phyloP scores from a whole-genome alignment of 2,888 invertebrate genomes.

The Eristalis tenax region DNA sequence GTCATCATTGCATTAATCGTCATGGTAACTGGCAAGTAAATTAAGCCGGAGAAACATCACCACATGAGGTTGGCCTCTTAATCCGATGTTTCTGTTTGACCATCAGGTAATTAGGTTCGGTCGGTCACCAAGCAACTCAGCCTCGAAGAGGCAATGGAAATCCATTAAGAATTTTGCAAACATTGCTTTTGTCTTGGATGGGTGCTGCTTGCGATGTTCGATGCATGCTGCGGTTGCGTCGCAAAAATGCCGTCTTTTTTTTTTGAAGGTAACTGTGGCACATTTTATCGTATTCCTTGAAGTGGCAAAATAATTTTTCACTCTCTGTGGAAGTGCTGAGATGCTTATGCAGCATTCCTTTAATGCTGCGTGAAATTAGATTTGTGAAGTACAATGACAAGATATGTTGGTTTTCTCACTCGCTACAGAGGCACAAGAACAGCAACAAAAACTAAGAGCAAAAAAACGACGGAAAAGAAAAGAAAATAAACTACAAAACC shows the following conservation, averaged over 20 bases:
- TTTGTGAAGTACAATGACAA: conserved; percentile 74
- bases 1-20: conserved; percentile 25
- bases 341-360: conserved; percentile 74
- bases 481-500: neutral
- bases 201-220: conserved; percentile 26
- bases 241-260: conserved; percentile 25
- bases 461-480: neutral
- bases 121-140: conserved; percentile 22
- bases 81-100: conserved; percentile 71
- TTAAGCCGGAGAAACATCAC: conserved; percentile 63
- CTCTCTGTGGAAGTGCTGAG: neutral
- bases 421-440: conserved; percentile 29
- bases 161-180: conserved; percentile 71
- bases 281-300: conserved; percentile 9
- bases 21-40: conserved; percentile 63
- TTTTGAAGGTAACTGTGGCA: too few relatives aligned
- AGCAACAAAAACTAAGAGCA: conserved; percentile 5
- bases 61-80: conserved; percentile 64
- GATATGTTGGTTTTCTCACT: conserved; percentile 38
- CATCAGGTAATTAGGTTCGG: conserved; percentile 67
- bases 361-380: conserved; percentile 81
- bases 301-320: conserved; percentile 21
- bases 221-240: conserved; percentile 14
- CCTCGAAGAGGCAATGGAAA: conserved; percentile 65
- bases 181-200: conserved; percentile 66